Percentiles rank a stretch among this genome's conserved stretches.
Conservation (phyloP, 2,888 invertebrate genomes). For the Plebejus anna region DNA sequence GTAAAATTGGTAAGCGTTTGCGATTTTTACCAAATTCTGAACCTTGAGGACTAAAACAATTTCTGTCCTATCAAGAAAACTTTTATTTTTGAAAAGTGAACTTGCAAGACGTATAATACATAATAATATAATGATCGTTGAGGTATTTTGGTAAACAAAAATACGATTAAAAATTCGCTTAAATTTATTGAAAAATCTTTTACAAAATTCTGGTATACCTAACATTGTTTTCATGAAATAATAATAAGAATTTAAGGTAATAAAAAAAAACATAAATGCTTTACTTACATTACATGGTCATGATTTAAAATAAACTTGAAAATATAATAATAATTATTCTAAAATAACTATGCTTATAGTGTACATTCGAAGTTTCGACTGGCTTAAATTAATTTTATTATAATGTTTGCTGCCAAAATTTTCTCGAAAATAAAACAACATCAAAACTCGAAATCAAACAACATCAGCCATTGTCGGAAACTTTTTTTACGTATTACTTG, state of each 20-base stretch:
- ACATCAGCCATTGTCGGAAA: too few relatives aligned
- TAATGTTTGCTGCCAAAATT: too few relatives aligned
- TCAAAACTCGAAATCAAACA: too few relatives aligned
- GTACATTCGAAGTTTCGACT: not conserved
- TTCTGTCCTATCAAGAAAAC: too few relatives aligned
- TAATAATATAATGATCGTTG: not conserved
- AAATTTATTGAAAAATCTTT: constrained; percentile 71
- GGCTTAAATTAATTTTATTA: too few relatives aligned
- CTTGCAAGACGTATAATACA: too few relatives aligned
- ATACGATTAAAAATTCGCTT: constrained; percentile 45
- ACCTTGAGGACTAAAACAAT: too few relatives aligned
- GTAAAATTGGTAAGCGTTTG: too few relatives aligned
- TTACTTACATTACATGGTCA: constrained; percentile 53
- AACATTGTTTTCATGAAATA: constrained; percentile 52
- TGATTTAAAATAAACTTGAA: constrained; percentile 41
- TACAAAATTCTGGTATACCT: constrained; percentile 70
- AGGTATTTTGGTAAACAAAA: constrained; percentile 29
- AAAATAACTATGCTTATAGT: constrained; percentile 33
- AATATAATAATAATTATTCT: constrained; percentile 35
- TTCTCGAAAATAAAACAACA: too few relatives aligned
- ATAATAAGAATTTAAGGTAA: constrained; percentile 48
- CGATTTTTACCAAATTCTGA: too few relatives aligned
- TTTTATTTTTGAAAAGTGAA: too few relatives aligned
- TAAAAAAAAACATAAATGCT: constrained; percentile 52
- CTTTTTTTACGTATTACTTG: too few relatives aligned